Percentiles rank a stretch among this genome's conserved stretches.
phyloP scores from a whole-genome alignment of 1,140 invertebrate species.

The Probaryconus sp. region DNA sequence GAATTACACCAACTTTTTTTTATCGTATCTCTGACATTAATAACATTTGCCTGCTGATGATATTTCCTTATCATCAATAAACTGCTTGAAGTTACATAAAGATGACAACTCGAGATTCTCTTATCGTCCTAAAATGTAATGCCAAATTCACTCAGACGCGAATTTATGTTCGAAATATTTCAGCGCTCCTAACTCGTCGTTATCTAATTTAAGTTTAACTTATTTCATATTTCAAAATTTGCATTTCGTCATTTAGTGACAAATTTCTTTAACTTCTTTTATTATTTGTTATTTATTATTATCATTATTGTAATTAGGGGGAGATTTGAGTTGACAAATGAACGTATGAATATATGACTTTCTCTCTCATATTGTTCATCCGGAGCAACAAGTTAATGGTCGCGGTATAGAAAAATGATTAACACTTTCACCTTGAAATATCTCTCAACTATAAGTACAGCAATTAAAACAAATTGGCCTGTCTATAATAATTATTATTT shows the following conservation, averaged over 20 bases:
- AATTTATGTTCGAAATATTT: neutral
- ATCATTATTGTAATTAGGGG: too few species aligned
- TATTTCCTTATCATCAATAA: slow-evolving; percentile 30
- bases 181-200: too few species aligned
- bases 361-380: slow-evolving; percentile 30
- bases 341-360: too few species aligned
- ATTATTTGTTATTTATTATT: too few species aligned
- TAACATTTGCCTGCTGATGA: slow-evolving; percentile 32
- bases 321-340: too few species aligned
- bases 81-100: slow-evolving; percentile 14
- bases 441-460: too few species aligned
- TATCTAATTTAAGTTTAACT: too few species aligned
- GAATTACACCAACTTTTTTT: slow-evolving; percentile 35
- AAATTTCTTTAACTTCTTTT: too few species aligned
- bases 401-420: slow-evolving; percentile 5
- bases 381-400: slow-evolving; percentile 12
- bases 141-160: neutral
- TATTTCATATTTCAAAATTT: too few species aligned
- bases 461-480: too few species aligned
- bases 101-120: slow-evolving; percentile 15
- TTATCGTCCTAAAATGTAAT: neutral
- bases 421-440: slow-evolving; percentile 34
- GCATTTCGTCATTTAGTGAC: too few species aligned
- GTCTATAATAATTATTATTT: too few species aligned
- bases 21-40: slow-evolving; percentile 23